A percentile compares a stretch with the other conserved stretches of the same genome.
phyloP scores from a whole-genome alignment of 2,113 vertebrate species.

The Triplophysa siluroides region DNA sequence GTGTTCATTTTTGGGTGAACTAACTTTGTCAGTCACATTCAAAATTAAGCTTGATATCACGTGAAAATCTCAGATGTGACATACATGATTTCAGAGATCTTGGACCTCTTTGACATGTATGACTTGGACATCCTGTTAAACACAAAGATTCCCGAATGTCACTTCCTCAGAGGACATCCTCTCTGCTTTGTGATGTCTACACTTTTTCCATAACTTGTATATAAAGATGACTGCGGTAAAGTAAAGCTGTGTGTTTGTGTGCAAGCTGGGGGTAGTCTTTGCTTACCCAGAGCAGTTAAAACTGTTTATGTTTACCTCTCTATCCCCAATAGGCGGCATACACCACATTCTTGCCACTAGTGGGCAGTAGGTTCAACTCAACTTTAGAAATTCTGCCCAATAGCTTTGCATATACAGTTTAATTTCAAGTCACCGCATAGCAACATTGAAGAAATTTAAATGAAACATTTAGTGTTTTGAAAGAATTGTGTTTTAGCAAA shows the following conservation, averaged over 20 bases:
- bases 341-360: slow-evolving; percentile 30
- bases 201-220: slow-evolving; percentile 7
- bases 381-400: background rate
- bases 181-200: slow-evolving; percentile 34
- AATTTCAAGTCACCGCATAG: background rate
- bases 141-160: slow-evolving; percentile 19
- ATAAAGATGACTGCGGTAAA: background rate
- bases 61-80: too few relatives aligned
- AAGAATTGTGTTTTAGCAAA: background rate
- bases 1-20: too few relatives aligned
- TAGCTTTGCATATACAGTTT: background rate
- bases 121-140: slow-evolving; percentile 42
- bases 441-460: background rate
- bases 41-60: too few relatives aligned
- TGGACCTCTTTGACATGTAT: slow-evolving; percentile 3
- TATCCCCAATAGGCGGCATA: background rate
- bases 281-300: too few relatives aligned
- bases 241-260: slow-evolving; percentile 6
- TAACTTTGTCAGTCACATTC: too few relatives aligned
- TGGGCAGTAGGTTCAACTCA: background rate
- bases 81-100: background rate
- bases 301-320: background rate
- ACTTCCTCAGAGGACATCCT: slow-evolving; percentile 43
- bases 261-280: background rate
- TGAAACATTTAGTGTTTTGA: background rate